Evolutionary conservation across 2,797 vertebrate genomes (phyloP).

Genomic region (Salmo trutta): DNA sequence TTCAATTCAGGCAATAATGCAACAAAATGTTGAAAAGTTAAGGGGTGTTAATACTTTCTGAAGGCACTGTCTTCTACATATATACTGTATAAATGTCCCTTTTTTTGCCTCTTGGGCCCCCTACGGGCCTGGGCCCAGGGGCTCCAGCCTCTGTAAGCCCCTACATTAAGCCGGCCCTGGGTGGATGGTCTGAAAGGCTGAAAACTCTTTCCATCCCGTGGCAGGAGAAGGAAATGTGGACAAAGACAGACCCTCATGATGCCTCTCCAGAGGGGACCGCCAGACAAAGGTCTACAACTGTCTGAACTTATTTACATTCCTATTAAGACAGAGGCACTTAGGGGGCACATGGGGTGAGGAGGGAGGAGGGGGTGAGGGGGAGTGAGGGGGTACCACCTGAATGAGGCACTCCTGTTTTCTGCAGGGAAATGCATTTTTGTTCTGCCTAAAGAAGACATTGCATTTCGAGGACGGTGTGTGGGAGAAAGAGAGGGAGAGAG

Average conservation of each 20-base stretch:
- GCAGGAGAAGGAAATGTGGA: background rate
- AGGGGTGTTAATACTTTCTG: too few species aligned
- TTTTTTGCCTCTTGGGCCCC: too few species aligned
- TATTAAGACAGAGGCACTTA: slow-evolving; percentile 61
- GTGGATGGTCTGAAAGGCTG: background rate
- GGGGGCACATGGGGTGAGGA: slow-evolving; percentile 18
- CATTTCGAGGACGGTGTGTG: background rate
- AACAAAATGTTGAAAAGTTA: too few species aligned
- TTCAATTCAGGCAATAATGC: too few species aligned
- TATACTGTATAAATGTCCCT: too few species aligned
- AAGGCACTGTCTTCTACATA: too few species aligned
- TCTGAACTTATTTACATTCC: slow-evolving; percentile 75
- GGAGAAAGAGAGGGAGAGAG: slow-evolving; percentile 10
- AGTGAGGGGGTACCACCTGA: slow-evolving; percentile 39
- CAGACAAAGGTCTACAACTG: slow-evolving; percentile 71
- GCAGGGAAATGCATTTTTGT: background rate
- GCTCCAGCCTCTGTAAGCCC: too few species aligned
- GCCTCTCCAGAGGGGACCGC: slow-evolving; percentile 48
- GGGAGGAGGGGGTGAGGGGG: background rate
- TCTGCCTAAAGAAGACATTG: background rate
- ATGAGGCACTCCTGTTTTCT: slow-evolving; percentile 50
- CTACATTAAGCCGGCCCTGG: too few species aligned
- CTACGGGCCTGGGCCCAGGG: too few species aligned
- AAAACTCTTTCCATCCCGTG: slow-evolving; percentile 7
- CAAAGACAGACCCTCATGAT: slow-evolving; percentile 35